Conservation (phyloP, 2,113 vertebrate species). For the Oriolus oriolus region DNA sequence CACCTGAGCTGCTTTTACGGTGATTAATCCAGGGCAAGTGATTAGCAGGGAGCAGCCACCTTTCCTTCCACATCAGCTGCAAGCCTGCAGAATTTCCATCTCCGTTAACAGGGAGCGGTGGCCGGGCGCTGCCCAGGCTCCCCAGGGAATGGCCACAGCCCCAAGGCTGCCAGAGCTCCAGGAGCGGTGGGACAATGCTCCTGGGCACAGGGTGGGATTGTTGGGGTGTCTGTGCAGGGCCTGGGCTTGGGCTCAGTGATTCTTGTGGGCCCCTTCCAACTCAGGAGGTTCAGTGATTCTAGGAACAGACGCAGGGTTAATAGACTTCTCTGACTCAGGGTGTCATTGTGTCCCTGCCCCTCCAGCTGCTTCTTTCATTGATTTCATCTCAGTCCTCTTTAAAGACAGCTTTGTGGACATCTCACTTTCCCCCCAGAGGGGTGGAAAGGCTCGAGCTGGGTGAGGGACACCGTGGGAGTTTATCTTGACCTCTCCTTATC, state of each 20-base stretch:
- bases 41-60: not conserved
- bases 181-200: accelerated
- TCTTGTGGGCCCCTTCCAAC: not conserved
- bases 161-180: not conserved
- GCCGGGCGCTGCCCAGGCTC: not conserved
- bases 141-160: not conserved
- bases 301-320: accelerated
- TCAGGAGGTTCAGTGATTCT: not conserved
- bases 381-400: not conserved
- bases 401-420: not conserved
- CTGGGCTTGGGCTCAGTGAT: not conserved
- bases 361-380: not conserved
- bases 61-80: not conserved
- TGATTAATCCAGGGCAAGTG: not conserved
- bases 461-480: accelerated
- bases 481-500: not conserved
- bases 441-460: not conserved
- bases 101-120: no score
- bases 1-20: not conserved
- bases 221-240: not conserved
- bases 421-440: not conserved
- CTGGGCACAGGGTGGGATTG: not conserved
- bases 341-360: not conserved
- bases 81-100: not conserved
- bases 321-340: not conserved